phyloP scores from a whole-genome alignment of 92 coral and sea anemone species.

The Porites cylindrica region DNA sequence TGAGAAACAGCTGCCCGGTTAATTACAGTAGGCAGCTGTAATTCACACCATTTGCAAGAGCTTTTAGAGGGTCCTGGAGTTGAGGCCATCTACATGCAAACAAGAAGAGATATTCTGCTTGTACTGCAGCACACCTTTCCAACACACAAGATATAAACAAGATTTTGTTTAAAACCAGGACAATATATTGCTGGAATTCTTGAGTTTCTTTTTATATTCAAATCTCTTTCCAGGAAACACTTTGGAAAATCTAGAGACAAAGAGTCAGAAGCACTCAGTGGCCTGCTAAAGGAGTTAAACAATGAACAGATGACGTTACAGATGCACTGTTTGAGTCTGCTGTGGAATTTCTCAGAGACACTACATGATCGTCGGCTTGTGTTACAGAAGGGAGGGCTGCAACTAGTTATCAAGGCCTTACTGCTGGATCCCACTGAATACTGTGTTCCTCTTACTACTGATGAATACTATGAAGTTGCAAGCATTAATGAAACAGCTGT shows the following conservation, averaged over 20 bases:
- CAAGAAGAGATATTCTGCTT: too few relatives aligned
- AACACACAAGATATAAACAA: too few relatives aligned
- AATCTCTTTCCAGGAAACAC: neutral
- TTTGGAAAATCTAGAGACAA: constrained; percentile 16
- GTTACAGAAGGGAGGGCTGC: constrained; percentile 68
- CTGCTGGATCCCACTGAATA: constrained; percentile 64
- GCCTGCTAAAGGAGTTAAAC: constrained; percentile 58
- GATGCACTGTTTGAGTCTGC: constrained; percentile 85
- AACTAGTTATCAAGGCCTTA: constrained; percentile 74
- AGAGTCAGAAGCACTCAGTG: constrained; percentile 15
- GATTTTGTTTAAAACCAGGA: too few relatives aligned
- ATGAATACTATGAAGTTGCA: constrained; percentile 80
- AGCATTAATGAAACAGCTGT: constrained; percentile 90
- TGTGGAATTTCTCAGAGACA: constrained; percentile 93
- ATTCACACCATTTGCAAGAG: too few relatives aligned
- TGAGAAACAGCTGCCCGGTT: too few relatives aligned
- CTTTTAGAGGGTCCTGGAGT: too few relatives aligned
- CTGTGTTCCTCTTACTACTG: constrained; percentile 43
- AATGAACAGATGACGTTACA: constrained; percentile 84
- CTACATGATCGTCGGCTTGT: constrained; percentile 79
- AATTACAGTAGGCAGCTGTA: too few relatives aligned
- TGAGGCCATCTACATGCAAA: too few relatives aligned
- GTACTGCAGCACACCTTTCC: too few relatives aligned
- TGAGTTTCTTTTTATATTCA: too few relatives aligned
- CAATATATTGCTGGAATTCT: too few relatives aligned